Evolutionary conservation across 2,888 invertebrate genomes (phyloP).

Genomic region (Athalia circularis): DNA sequence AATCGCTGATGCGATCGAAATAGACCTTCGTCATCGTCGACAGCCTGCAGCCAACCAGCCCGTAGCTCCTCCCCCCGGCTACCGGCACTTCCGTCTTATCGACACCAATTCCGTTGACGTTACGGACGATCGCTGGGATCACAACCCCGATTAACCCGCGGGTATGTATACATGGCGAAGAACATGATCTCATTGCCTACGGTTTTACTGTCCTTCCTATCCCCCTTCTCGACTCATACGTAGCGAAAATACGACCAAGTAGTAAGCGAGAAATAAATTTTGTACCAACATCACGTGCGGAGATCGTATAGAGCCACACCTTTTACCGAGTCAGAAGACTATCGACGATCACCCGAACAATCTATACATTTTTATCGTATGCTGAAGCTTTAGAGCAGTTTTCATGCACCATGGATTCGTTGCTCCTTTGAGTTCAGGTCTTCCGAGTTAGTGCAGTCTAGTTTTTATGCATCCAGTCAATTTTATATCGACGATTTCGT

Average conservation of each 20-base stretch:
- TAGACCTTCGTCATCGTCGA: slow-evolving; percentile 33
- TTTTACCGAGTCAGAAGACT: not conserved
- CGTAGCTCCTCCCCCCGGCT: not conserved
- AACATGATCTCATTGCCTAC: slow-evolving; percentile 20
- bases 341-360: slow-evolving; percentile 21
- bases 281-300: slow-evolving; percentile 15
- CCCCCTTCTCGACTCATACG: not conserved
- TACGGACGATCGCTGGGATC: slow-evolving; percentile 24
- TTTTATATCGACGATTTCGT: slow-evolving; percentile 7
- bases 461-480: slow-evolving; percentile 18
- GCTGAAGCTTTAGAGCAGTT: not conserved
- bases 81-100: slow-evolving; percentile 17
- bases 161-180: slow-evolving; percentile 4
- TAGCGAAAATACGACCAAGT: slow-evolving; percentile 17
- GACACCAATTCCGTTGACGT: slow-evolving; percentile 33
- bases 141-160: slow-evolving; percentile 38
- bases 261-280: slow-evolving; percentile 1
- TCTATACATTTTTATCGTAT: not conserved
- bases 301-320: not conserved
- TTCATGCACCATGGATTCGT: not conserved
- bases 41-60: not conserved
- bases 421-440: not conserved
- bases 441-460: not conserved
- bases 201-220: slow-evolving; percentile 24
- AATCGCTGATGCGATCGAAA: slow-evolving; percentile 21